Conservation (phyloP, 1,140 invertebrate species). For the Temnothorax curvispinosus region DNA sequence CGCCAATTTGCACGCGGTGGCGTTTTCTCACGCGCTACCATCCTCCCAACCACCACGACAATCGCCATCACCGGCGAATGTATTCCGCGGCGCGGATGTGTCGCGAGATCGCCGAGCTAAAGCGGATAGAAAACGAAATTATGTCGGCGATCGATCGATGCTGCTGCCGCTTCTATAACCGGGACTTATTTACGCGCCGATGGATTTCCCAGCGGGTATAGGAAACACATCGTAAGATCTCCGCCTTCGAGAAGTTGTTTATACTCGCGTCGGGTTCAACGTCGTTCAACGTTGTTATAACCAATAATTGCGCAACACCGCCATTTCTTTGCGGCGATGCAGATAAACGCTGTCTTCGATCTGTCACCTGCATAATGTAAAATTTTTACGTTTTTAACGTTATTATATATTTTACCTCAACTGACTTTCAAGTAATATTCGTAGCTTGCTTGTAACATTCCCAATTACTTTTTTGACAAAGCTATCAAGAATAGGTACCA, state of each 20-base stretch:
- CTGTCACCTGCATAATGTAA: not conserved
- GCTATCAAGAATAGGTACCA: not conserved
- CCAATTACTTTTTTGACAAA: too few species aligned
- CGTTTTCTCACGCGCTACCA: not conserved
- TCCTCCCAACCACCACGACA: not conserved
- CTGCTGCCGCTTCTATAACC: conserved; percentile 22
- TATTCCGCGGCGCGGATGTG: not conserved
- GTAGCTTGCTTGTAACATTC: not conserved
- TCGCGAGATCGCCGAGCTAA: conserved; percentile 51
- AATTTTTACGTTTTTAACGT: not conserved
- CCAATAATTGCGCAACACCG: conserved; percentile 26
- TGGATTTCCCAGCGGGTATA: conserved; percentile 63
- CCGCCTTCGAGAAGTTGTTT: conserved; percentile 39
- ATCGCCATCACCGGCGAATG: conserved; percentile 5
- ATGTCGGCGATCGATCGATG: conserved; percentile 55
- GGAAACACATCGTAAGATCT: conserved; percentile 39
- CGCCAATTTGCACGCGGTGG: conserved; percentile 44
- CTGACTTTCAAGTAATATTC: not conserved
- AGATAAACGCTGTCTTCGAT: conserved; percentile 26
- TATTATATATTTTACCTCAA: not conserved
- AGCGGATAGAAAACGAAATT: conserved; percentile 61
- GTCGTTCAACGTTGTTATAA: conserved; percentile 5
- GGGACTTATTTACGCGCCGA: conserved; percentile 61
- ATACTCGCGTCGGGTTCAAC: conserved; percentile 20
- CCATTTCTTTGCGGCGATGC: conserved; percentile 18